These are phyloP conservation scores for Daboia siamensis DNA, from an alignment of 2,113 vertebrate genomes.

Conservation along the genomic window DNA sequence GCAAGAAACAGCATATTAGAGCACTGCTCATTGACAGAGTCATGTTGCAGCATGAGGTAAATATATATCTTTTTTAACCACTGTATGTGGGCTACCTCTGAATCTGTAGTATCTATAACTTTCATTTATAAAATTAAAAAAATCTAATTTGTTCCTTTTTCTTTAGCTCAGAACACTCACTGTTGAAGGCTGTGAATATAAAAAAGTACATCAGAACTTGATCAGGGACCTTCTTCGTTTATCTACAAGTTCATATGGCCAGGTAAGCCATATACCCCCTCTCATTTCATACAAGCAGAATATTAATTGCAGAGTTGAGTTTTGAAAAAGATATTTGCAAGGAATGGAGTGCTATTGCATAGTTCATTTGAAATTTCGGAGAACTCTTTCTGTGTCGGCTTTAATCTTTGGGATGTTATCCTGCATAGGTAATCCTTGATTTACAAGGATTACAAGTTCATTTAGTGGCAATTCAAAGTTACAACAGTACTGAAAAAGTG, in stretches of 20 bases:
- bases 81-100: neutral
- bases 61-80: conserved; percentile 1
- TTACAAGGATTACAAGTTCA: neutral
- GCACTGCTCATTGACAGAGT: conserved; percentile 93
- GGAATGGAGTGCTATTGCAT: neutral
- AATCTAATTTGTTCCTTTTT: conserved; percentile 37
- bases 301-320: neutral
- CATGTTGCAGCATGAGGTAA: conserved; percentile 96
- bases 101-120: neutral
- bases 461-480: neutral
- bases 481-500: neutral
- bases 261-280: conserved; percentile 68
- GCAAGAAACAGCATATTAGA: conserved; percentile 94
- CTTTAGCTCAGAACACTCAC: conserved; percentile 87
- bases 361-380: neutral
- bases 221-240: conserved; percentile 89
- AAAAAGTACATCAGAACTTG: conserved; percentile 86
- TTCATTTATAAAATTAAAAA: neutral
- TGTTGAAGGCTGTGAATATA: conserved; percentile 91
- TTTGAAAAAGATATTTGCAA: neutral
- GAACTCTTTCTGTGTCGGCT: neutral
- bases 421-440: neutral
- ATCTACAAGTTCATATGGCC: conserved; percentile 94
- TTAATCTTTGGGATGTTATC: neutral
- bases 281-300: neutral